Percentiles rank a stretch among this genome's conserved stretches.
These are phyloP conservation scores for Coptodon rendalli DNA, from an alignment of 2,113 vertebrate species.

Conservation along the genomic window DNA sequence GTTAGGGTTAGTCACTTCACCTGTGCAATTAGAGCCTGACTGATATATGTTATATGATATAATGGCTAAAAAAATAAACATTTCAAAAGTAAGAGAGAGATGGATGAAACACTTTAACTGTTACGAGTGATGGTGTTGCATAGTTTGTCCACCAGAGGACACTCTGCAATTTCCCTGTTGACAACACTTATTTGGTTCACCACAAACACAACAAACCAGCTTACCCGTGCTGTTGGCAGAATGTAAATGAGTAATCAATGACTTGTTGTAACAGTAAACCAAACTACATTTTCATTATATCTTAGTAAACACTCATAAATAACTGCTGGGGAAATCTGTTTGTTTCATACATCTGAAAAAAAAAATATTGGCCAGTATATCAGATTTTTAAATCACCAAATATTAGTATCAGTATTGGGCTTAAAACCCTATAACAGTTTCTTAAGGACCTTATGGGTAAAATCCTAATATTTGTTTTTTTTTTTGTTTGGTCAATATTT, in stretches of 20 bases:
- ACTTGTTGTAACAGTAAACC: not conserved
- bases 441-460: not conserved
- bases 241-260: not conserved
- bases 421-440: not conserved
- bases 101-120: not conserved
- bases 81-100: not conserved
- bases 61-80: not conserved
- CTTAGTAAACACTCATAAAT: not conserved
- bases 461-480: not conserved
- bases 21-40: not conserved
- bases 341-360: not conserved
- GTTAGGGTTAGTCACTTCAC: not conserved
- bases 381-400: not conserved
- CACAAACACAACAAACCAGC: not conserved
- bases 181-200: not conserved
- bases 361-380: rapidly evolving
- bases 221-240: not conserved
- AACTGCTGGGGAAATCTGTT: not conserved
- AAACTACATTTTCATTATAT: not conserved
- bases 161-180: not conserved
- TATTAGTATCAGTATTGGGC: not conserved
- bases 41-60: not conserved
- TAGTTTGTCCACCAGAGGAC: not conserved
- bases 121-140: not conserved
- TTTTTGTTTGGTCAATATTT: not conserved